Evolutionary conservation across 2,888 invertebrate species (phyloP), one percentile per base, ranked within the genome.

Genomic region (Syrphus vitripennis): DNA sequence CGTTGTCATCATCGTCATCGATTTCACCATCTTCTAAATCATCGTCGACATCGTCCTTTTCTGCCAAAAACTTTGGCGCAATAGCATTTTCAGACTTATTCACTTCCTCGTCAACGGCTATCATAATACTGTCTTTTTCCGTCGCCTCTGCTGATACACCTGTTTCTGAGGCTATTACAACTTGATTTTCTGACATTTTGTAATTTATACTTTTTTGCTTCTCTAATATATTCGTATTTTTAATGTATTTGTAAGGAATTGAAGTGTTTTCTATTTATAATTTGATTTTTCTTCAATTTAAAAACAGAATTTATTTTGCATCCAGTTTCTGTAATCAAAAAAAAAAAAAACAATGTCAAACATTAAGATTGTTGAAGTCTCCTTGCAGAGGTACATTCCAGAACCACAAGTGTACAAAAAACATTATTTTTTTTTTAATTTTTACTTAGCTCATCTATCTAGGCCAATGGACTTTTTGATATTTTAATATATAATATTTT

Each of bases 1-100:
- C 42, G 88, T 90, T 83, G 42, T 90, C 90, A 89, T 93, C 89
- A 87, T 94, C 94, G 80, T 94, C 94, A 89, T 97, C 97, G 88
- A 97, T 97, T 92, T 97, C 97, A 61, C 97, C 97, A 91, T 97
- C 97, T 93, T 97, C 97, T 88, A 97, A 94, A 91, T 97, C 97
- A 90, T 95, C 94, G 55, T 93, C 37, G 6, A 34, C 93, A 53
- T 72, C 67, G 24, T 59, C 53, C 16, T 50, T 19, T 16, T 65
- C 40, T n/a, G 16, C 40, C 7, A 12, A 10, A 31, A 37, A 14
- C 16, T 50, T 83, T 50, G 71, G 67, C 1, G 70, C 63, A 19
- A 40, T 19, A 14, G 61, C 72, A 55, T 26, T 55, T 7, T 77
- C 79, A 40, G 80, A 80, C 16, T 29, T 79, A 19, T 63, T 26